A percentile compares a stretch with the other conserved stretches of the same genome.
phyloP scores from a whole-genome alignment of 2,113 vertebrate genomes.

The Pituophis catenifer region DNA sequence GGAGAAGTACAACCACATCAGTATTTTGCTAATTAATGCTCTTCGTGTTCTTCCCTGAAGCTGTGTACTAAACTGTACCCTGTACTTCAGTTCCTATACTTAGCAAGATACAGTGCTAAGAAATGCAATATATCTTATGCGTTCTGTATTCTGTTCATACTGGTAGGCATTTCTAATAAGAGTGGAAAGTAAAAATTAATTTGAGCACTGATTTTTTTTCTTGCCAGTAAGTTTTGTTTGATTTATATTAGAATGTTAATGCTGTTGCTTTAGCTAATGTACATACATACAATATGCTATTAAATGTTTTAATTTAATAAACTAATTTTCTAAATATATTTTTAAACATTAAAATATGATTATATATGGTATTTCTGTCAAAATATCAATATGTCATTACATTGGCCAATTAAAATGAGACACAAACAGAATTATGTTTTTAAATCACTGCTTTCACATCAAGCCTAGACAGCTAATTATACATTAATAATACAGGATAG shows the following conservation, averaged over 20 bases:
- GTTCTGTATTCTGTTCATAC: background rate
- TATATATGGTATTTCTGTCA: background rate
- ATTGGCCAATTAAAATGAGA: background rate
- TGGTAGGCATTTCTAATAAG: background rate
- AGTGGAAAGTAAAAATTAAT: background rate
- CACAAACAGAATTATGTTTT: background rate
- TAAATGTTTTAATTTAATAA: background rate
- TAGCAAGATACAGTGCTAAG: background rate
- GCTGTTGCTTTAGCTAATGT: background rate
- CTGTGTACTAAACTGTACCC: background rate
- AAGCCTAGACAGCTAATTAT: background rate
- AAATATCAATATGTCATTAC: background rate
- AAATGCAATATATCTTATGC: background rate
- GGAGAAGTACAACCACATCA: background rate
- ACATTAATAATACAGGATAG: background rate
- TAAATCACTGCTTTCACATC: background rate
- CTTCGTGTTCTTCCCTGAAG: background rate
- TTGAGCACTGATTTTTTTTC: background rate
- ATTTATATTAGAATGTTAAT: background rate
- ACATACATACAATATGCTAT: background rate
- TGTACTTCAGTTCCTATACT: background rate
- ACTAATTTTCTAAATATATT: background rate
- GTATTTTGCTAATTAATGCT: background rate
- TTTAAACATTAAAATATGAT: background rate
- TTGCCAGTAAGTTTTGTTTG: background rate